Percentiles rank a stretch among this genome's conserved stretches.
phyloP scores from a whole-genome alignment of 2,888 invertebrate genomes.

The Sturmia bella region DNA sequence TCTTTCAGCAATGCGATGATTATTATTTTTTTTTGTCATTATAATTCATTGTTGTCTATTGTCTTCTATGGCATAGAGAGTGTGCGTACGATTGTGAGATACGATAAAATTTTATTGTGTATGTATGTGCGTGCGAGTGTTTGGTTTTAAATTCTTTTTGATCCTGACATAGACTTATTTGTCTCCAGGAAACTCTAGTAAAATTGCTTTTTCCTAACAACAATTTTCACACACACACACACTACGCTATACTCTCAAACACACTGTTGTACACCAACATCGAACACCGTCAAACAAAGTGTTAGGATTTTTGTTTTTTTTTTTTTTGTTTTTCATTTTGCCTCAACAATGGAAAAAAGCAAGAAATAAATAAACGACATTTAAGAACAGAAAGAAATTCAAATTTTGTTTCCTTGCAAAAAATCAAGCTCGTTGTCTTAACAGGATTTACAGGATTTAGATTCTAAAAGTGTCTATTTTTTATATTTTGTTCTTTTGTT shows the following conservation, averaged over 20 bases:
- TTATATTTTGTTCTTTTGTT: slow-evolving; percentile 40
- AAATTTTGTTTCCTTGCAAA: slow-evolving; percentile 54
- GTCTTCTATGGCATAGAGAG: slow-evolving; percentile 71
- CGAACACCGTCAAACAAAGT: slow-evolving; percentile 1
- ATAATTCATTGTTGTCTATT: slow-evolving; percentile 74
- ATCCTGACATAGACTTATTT: slow-evolving; percentile 79
- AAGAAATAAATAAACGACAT: slow-evolving; percentile 43
- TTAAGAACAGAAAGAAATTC: slow-evolving; percentile 31
- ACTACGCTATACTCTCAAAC: background rate
- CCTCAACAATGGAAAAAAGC: slow-evolving; percentile 2
- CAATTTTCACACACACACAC: slow-evolving; percentile 45
- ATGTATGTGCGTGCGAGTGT: slow-evolving; percentile 19
- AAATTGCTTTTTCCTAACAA: slow-evolving; percentile 77
- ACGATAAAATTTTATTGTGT: slow-evolving; percentile 5
- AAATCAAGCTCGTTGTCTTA: slow-evolving; percentile 62
- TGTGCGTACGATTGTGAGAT: slow-evolving; percentile 6
- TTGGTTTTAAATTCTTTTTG: slow-evolving; percentile 75
- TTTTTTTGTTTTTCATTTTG: background rate
- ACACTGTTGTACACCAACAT: background rate
- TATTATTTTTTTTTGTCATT: slow-evolving; percentile 62
- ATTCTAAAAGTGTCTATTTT: slow-evolving; percentile 68
- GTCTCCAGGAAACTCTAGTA: slow-evolving; percentile 79
- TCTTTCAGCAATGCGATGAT: slow-evolving; percentile 38
- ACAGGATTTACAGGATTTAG: slow-evolving; percentile 68
- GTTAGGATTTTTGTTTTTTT: background rate